phyloP scores from a whole-genome alignment of 2,888 invertebrate species.

The Syrista parreyssii region DNA sequence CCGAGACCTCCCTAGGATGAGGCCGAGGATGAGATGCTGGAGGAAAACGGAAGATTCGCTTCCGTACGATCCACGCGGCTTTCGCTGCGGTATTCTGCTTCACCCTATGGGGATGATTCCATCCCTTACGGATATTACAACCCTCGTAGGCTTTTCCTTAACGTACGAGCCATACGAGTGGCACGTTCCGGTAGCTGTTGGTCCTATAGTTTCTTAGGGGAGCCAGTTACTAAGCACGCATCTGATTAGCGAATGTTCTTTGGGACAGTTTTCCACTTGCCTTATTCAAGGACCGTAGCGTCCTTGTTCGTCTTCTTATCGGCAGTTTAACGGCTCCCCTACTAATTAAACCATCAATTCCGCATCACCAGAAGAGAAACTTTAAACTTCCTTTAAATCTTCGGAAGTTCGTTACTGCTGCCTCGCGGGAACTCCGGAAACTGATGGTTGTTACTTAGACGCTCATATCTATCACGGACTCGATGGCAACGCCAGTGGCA shows the following conservation, averaged over 20 bases:
- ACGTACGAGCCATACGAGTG: constrained; percentile 18
- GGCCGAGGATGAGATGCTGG: constrained; percentile 17
- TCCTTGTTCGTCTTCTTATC: constrained; percentile 8
- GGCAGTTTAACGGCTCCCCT: constrained; percentile 12
- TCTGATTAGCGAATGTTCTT: neutral
- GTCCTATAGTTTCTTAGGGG: neutral
- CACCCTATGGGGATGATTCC: constrained; percentile 14
- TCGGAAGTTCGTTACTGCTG: constrained; percentile 48
- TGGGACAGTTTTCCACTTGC: neutral
- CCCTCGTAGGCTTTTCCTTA: constrained; percentile 16
- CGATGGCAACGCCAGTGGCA: constrained; percentile 4
- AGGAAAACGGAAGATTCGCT: constrained; percentile 22
- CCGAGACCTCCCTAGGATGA: constrained; percentile 19
- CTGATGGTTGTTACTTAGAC: constrained; percentile 57
- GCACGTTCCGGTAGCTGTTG: neutral
- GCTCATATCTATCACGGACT: constrained; percentile 34
- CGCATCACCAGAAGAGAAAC: constrained; percentile 20
- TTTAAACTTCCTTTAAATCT: constrained; percentile 46
- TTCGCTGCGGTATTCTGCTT: neutral
- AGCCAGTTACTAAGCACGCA: neutral
- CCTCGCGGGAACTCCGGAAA: constrained; percentile 48
- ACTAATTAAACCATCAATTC: constrained; percentile 52
- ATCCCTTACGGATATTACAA: constrained; percentile 29
- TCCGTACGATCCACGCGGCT: neutral
- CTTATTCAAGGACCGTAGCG: neutral